Evolutionary conservation across 2,797 vertebrate genomes (phyloP).

Genomic region (Odontamblyopus lacepedii): DNA sequence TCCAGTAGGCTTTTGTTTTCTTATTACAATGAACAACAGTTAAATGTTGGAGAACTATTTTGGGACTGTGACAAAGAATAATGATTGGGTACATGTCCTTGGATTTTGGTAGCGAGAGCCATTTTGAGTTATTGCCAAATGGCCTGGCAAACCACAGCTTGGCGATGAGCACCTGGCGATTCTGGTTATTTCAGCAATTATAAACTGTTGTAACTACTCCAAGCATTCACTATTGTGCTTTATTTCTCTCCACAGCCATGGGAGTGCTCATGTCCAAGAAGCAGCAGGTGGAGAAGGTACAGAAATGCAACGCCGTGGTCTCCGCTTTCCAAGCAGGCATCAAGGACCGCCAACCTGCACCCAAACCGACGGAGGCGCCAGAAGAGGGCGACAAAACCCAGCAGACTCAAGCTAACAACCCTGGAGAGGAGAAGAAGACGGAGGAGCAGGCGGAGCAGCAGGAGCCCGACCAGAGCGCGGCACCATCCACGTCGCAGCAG

Average conservation of each 20-base stretch:
- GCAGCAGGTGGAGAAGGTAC: constrained; percentile 97
- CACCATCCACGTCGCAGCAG: constrained; percentile 65
- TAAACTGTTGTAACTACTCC: constrained; percentile 17
- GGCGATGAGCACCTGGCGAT: neutral
- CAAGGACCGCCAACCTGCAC: constrained; percentile 76
- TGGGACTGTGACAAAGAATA: neutral
- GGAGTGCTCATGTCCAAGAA: constrained; percentile 92
- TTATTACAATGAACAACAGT: too few species aligned
- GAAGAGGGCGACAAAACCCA: constrained; percentile 74
- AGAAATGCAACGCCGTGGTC: constrained; percentile 92
- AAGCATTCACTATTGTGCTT: constrained; percentile 2
- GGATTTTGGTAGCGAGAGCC: neutral
- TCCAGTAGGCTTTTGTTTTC: too few species aligned
- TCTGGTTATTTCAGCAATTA: neutral
- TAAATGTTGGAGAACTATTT: neutral
- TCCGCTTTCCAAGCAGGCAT: constrained; percentile 92
- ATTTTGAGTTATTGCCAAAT: neutral
- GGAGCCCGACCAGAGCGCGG: constrained; percentile 73
- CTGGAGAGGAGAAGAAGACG: constrained; percentile 70
- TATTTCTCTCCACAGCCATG: constrained; percentile 79
- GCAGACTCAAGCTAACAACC: constrained; percentile 62
- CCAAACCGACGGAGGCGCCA: constrained; percentile 69
- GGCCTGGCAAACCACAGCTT: neutral
- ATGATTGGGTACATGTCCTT: neutral
- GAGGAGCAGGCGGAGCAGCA: constrained; percentile 61